Evolutionary conservation across 2,113 vertebrate genomes (phyloP), one percentile per base, ranked within the genome.

Genomic region (Stegostoma tigrinum): DNA sequence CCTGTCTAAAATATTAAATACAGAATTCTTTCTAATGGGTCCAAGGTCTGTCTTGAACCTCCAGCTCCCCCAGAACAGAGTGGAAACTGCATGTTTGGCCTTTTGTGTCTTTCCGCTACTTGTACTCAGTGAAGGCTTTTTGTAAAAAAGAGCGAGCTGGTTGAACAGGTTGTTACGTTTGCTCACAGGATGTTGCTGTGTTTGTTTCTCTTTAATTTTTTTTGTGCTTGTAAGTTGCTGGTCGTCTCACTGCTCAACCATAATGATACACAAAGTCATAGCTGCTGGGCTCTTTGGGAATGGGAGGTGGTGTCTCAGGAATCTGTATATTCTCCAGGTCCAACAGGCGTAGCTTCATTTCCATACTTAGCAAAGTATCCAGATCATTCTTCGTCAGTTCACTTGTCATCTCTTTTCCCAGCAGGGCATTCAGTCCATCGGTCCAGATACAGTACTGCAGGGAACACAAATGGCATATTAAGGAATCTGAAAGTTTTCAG

Each of bases 211-310:
- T 72, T 72, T 27, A 55, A 48, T 95, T 95, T 52, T 8, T 93
- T 94, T 70, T 95, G 93, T 95, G 42, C 94, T 93, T 75, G 67
- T 12, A 48, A 48, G 38, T 68, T 93, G 42, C 45, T 95, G 89
- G 67, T 72, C 93, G 48, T 0, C 66, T 5, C 86, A 12, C 4
- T 75, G 94, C 55, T 99, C 98, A 99, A 97, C 98, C 98, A 23
- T 99, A 99, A 97, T 99, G 99, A 96, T 99, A 99, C 96, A 98
- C 98, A 90, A 99, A 99, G 97, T 99, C 99, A 68, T 99, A 99
- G 94, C 98, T 99, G 98, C 99, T 99, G 96, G 99, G 99, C 97
- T 99, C 99, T 97, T 98, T 99, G 85, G 99, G 99, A 95, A 99
- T 98, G 0, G 99, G 99, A 4, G 99, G 99, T 0, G 99, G 98